Evolutionary conservation across 2,888 invertebrate species (phyloP), one percentile per base, ranked within the genome.

Genomic region (Diadegma fenestrale): DNA sequence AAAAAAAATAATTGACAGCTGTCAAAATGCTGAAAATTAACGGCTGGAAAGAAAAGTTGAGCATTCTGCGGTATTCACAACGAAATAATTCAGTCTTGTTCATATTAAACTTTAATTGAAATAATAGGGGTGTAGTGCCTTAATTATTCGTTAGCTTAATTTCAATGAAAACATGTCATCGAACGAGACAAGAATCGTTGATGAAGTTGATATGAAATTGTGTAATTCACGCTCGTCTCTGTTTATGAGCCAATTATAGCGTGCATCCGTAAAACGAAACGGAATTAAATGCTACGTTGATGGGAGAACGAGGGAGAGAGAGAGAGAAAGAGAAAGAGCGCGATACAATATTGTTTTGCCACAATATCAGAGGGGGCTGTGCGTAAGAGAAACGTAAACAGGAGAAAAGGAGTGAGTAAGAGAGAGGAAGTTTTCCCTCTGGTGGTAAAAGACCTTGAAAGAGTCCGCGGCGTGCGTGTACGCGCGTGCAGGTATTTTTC

Each of bases 401-500:
- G 54, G 14, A 12, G 71, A 30, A 26, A 61, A 61, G 66, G 66
- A 51, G 69, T 5, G 69, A 58, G 41, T 33, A 37, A 61, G 63
- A 66, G 71, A 72, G 68, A 58, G 81, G 58, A 33, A 71, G 71
- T 58, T 77, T 54, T 58, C 66, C 72, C 54, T 58, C 77, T 68
- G 64, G 72, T 61, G 61, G 81, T 58, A 66, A 72, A 61, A 75
- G 66, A 63, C 81, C 85, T 85, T 85, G 85, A 63, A 69, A n/a
- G 45, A 37, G 2, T 80, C 64, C 61, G 64, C 68, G 81, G 80
- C 78, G 80, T 77, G 84, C 72, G 80, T 80, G 61, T 75, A 61
- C 71, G 81, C 84, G 85, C 85, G 81, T 85, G 85, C 78, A 82
- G 79, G 64, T 61, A 79, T 85, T 85, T 85, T 82, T 64, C 51